Conservation (phyloP, 2,113 vertebrate species). For the Pelmatolapia mariae region DNA sequence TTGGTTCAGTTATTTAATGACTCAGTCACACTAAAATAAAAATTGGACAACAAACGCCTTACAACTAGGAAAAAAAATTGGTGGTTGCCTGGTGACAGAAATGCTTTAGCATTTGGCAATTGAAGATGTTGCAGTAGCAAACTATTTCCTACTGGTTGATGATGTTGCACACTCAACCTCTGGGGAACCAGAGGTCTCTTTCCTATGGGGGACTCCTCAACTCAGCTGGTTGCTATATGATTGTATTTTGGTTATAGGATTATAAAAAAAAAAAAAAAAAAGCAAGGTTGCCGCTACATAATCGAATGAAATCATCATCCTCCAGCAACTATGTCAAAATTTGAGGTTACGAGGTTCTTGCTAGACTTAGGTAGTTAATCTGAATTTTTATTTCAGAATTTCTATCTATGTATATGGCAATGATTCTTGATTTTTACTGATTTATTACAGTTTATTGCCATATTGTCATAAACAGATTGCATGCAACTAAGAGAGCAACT, state of each 20-base stretch:
- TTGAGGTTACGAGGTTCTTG: background rate
- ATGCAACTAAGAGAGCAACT: background rate
- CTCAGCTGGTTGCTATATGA: background rate
- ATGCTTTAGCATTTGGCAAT: background rate
- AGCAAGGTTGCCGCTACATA: background rate
- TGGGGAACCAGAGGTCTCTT: background rate
- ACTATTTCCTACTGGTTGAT: background rate
- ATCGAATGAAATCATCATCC: accelerated
- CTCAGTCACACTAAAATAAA: background rate
- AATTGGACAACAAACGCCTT: background rate
- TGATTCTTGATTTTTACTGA: background rate
- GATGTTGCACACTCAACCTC: background rate
- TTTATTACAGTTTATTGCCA: background rate
- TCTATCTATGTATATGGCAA: background rate
- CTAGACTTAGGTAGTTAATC: background rate
- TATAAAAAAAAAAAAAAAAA: background rate
- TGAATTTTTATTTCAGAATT: background rate
- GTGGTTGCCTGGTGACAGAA: background rate
- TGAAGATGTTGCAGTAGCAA: background rate
- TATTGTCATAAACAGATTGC: background rate
- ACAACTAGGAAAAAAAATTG: background rate
- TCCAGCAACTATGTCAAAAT: background rate
- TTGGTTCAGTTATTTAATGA: background rate
- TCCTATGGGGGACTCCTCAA: background rate
- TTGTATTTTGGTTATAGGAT: background rate